Evolutionary conservation across 1,140 invertebrate species (phyloP), one percentile per base, ranked within the genome.

Genomic region (Lepidurus couesii): DNA sequence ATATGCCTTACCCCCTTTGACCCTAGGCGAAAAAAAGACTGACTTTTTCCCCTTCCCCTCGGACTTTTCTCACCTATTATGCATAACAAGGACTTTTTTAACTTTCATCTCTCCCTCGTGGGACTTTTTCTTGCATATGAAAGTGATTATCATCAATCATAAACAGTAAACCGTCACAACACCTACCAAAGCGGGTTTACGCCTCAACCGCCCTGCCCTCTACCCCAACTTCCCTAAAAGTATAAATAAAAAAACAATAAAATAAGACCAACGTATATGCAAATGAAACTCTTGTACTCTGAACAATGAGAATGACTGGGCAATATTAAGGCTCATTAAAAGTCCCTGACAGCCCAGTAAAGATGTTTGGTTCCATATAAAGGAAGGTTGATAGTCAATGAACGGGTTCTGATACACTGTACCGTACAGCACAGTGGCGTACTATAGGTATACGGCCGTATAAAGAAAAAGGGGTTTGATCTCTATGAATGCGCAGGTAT

Each of bases 51-150:
- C 53, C 53, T 4, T 21, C 53, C 53, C 53, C 53, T 16, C 13
- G 6, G 21, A 65, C 8, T 65, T 65, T 65, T 65, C 53, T 65
- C 53, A 65, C 53, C 53, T 65, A 21, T 65, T 21, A 65, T 65
- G 53, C 53, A 21, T 65, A 65, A 21, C 53, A 65, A 65, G 16
- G 53, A 65, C 53, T 65, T 65, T 65, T 34, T 65, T 65, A 65
- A 65, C 53, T 65, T 65, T 65, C 13, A 21, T 65, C 53, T 13
- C 21, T 65, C 53, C 53, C 53, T 65, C 53, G 21, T 7, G 53
- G n/a, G 53, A 65, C 53, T 65, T 65, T 47, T 65, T 65, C 53
- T 16, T 65, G 6, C 53, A 7, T 16, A 65, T 16, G 16, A 21
- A 7, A 65, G 21, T 21, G 53, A 65, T 65, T 16, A 65, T 65